Evolutionary conservation across 1,140 invertebrate genomes (phyloP).

Genomic region (Calycopis cecrops): DNA sequence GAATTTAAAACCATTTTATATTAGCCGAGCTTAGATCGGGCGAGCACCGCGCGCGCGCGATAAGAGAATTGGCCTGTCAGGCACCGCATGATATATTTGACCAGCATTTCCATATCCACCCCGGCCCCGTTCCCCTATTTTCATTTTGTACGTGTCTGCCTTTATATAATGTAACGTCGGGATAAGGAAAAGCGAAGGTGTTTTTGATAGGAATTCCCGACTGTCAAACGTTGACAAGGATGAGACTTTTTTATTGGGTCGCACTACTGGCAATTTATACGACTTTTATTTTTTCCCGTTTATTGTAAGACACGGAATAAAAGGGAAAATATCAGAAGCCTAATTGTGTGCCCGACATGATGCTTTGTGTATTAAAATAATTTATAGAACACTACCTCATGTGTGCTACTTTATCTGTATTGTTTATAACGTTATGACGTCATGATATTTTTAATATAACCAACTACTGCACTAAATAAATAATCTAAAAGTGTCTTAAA

Average conservation of each 20-base stretch:
- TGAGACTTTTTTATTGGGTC: constrained; percentile 29
- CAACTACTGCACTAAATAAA: no score
- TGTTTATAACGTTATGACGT: no score
- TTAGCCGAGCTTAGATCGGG: constrained; percentile 73
- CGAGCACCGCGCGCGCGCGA: constrained; percentile 74
- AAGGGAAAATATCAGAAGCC: constrained; percentile 6
- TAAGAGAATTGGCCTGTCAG: constrained; percentile 92
- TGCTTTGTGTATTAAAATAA: no score
- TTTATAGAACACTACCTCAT: no score
- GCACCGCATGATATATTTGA: constrained; percentile 90
- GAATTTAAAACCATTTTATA: constrained; percentile 75
- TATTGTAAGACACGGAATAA: neutral
- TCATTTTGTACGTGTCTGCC: constrained; percentile 73
- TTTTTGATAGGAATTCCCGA: constrained; percentile 55
- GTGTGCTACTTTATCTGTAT: no score
- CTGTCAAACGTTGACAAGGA: constrained; percentile 51
- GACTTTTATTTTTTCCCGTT: constrained; percentile 5
- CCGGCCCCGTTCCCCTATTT: constrained; percentile 62
- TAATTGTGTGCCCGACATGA: constrained; percentile 1
- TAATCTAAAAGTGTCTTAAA: no score
- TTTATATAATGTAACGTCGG: constrained; percentile 62
- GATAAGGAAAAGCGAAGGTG: constrained; percentile 56
- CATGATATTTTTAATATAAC: no score
- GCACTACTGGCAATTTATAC: constrained; percentile 18
- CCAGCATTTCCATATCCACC: constrained; percentile 86